These are phyloP conservation scores for Lampris incognitus DNA, from an alignment of 2,113 vertebrate species.

Conservation along the genomic window DNA sequence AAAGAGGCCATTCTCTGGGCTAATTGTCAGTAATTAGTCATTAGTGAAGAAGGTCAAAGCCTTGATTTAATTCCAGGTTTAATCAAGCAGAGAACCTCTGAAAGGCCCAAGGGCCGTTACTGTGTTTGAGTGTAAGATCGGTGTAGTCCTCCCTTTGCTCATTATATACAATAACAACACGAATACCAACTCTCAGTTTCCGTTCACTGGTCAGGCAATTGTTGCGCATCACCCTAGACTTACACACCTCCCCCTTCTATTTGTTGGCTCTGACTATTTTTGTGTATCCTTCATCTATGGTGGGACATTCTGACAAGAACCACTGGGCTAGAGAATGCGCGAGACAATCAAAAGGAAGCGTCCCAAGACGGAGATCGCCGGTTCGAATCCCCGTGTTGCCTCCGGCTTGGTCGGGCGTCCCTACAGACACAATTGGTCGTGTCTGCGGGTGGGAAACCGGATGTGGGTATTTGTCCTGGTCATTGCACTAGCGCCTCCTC, in stretches of 20 bases:
- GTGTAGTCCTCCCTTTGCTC: slow-evolving; percentile 47
- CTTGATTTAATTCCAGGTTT: slow-evolving; percentile 79
- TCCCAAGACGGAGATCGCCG: too few species aligned
- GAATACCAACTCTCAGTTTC: not conserved
- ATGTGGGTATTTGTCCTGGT: too few species aligned
- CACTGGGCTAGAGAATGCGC: too few species aligned
- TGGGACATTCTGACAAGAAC: too few species aligned
- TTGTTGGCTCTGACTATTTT: not conserved
- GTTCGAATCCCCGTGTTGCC: too few species aligned
- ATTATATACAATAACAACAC: slow-evolving; percentile 48
- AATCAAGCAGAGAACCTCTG: slow-evolving; percentile 76
- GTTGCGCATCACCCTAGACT: not conserved
- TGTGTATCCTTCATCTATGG: not conserved
- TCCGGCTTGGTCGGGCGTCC: too few species aligned
- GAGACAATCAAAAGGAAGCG: too few species aligned
- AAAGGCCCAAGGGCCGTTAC: slow-evolving; percentile 50
- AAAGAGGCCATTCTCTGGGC: slow-evolving; percentile 70
- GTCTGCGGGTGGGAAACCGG: too few species aligned
- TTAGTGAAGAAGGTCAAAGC: slow-evolving; percentile 79
- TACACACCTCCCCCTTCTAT: not conserved
- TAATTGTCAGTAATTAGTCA: slow-evolving; percentile 83
- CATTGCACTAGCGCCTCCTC: too few species aligned
- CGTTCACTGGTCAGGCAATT: not conserved
- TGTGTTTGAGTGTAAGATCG: slow-evolving; percentile 44
- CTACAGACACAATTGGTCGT: too few species aligned